Evolutionary conservation across 2,113 vertebrate genomes (phyloP).

Genomic region (Rhinoderma darwinii): DNA sequence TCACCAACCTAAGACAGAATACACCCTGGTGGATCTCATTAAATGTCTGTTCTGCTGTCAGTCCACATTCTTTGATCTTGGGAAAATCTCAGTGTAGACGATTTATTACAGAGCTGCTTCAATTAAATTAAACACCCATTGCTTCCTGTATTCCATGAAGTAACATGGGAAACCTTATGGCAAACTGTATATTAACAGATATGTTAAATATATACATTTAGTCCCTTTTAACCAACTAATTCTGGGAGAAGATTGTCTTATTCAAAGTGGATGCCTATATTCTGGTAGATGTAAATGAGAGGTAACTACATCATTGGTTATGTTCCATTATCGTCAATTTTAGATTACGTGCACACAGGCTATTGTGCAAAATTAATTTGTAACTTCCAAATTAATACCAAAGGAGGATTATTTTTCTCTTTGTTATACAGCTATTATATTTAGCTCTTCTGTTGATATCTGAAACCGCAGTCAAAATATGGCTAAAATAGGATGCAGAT

Average conservation of each 20-base stretch:
- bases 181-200: neutral
- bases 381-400: neutral
- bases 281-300: too few species aligned
- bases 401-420: neutral
- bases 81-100: neutral
- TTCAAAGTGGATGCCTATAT: neutral
- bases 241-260: neutral
- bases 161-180: neutral
- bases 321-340: neutral
- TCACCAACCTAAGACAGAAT: slow-evolving; percentile 10
- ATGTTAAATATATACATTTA: neutral
- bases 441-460: too few species aligned
- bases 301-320: neutral
- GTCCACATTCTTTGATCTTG: slow-evolving; percentile 17
- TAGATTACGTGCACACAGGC: neutral
- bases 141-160: neutral
- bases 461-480: too few species aligned
- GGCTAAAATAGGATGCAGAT: too few species aligned
- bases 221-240: too few species aligned
- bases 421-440: too few species aligned
- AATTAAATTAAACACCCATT: neutral
- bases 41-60: slow-evolving; percentile 34
- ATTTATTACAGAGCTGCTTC: neutral
- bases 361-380: neutral
- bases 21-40: slow-evolving; percentile 42